These are phyloP conservation scores for Synanthedon myopaeformis DNA, from an alignment of 2,888 invertebrate species.

Conservation along the genomic window DNA sequence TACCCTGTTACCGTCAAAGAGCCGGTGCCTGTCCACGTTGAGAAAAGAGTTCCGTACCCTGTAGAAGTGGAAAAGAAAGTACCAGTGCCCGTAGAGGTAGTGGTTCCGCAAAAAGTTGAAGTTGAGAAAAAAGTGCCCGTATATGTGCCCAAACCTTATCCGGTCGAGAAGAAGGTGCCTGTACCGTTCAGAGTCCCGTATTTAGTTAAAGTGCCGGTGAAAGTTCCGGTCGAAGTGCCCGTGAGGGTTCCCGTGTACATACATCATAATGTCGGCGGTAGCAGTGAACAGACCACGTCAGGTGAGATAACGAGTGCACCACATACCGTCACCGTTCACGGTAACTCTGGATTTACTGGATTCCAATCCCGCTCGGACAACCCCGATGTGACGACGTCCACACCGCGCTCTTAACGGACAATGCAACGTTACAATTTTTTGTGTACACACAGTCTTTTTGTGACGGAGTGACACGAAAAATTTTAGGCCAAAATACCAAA, in stretches of 20 bases:
- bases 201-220: conserved; percentile 32
- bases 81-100: conserved; percentile 27
- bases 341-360: conserved; percentile 36
- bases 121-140: conserved; percentile 48
- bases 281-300: conserved; percentile 9
- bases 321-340: conserved; percentile 38
- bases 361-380: conserved; percentile 45
- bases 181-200: conserved; percentile 38
- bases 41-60: conserved; percentile 55
- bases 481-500: background rate
- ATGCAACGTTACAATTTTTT: background rate
- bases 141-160: conserved; percentile 27
- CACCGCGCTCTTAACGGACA: background rate
- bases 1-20: conserved; percentile 66
- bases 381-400: conserved; percentile 5
- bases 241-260: conserved; percentile 43
- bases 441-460: background rate
- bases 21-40: conserved; percentile 60
- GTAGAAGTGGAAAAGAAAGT: conserved; percentile 61
- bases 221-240: conserved; percentile 37
- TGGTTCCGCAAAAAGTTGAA: conserved; percentile 27
- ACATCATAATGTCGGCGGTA: conserved; percentile 32
- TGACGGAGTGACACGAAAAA: background rate
- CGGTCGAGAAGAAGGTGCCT: conserved; percentile 52
- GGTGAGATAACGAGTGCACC: conserved; percentile 16